Conservation (phyloP, 2,888 invertebrate species). For the Diarsia mendica region DNA sequence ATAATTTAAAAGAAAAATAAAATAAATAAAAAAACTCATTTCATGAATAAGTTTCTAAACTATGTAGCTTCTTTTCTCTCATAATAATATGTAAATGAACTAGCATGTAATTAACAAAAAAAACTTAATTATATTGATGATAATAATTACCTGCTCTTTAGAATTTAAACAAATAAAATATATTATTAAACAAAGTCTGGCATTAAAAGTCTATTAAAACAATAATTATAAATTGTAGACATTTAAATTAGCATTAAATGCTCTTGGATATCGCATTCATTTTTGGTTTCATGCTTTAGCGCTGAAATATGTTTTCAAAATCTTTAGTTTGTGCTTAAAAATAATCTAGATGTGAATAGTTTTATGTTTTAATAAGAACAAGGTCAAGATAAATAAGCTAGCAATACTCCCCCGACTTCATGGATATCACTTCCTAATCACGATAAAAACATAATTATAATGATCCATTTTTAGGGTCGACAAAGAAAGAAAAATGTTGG, state of each 20-base stretch:
- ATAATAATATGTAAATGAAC: not conserved
- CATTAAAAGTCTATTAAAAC: slow-evolving; percentile 72
- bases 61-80: not conserved
- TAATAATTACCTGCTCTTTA: slow-evolving; percentile 69
- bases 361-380: not conserved
- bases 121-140: slow-evolving; percentile 62
- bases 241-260: slow-evolving; percentile 73
- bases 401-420: not conserved
- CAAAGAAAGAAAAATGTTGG: too few relatives aligned
- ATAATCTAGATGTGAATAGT: slow-evolving; percentile 22
- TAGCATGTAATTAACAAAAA: slow-evolving; percentile 56
- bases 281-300: slow-evolving; percentile 40
- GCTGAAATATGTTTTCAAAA: slow-evolving; percentile 13
- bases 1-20: too few relatives aligned
- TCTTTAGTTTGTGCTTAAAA: slow-evolving; percentile 31
- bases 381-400: not conserved
- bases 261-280: slow-evolving; percentile 62
- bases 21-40: not conserved
- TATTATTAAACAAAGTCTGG: slow-evolving; percentile 74
- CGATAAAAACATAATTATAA: not conserved
- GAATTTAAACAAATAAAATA: slow-evolving; percentile 65
- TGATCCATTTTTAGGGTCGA: not conserved
- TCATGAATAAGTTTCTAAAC: not conserved
- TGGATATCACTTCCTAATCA: not conserved
- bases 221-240: slow-evolving; percentile 66